Evolutionary conservation across 2,113 vertebrate genomes (phyloP).

Genomic region (Amblyopsis rosae): DNA sequence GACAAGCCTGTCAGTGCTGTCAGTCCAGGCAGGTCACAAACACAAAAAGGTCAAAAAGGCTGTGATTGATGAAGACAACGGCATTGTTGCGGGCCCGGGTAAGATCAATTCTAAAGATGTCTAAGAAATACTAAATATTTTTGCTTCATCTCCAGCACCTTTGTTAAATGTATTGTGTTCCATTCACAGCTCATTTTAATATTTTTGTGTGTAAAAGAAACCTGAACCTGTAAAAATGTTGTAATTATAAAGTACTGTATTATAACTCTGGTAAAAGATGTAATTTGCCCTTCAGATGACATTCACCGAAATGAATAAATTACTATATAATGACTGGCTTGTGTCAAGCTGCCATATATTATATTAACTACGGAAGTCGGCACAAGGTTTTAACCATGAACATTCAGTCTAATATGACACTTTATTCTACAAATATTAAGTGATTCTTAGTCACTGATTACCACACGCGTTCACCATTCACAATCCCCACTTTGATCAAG

Average conservation of each 20-base stretch:
- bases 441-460: background rate
- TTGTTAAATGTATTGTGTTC: conserved; percentile 52
- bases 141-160: conserved; percentile 38
- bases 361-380: background rate
- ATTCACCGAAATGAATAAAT: conserved; percentile 78
- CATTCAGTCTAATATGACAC: no score
- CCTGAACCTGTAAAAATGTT: conserved; percentile 75
- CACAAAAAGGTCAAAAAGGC: conserved; percentile 2
- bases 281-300: conserved; percentile 75
- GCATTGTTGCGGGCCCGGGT: conserved; percentile 26
- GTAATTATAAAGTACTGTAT: conserved; percentile 79
- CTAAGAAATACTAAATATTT: conserved; percentile 18
- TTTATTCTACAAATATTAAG: no score
- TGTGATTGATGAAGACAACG: conserved; percentile 27
- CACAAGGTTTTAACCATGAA: background rate
- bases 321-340: conserved; percentile 65
- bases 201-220: conserved; percentile 55
- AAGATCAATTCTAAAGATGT: conserved; percentile 16
- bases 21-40: background rate
- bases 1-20: conserved; percentile 29
- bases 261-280: conserved; percentile 76
- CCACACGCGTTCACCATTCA: no score
- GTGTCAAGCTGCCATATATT: conserved; percentile 2
- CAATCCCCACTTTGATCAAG: no score
- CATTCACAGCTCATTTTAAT: conserved; percentile 42